phyloP scores from a whole-genome alignment of 92 coral and sea anemone species.

The Ricordea florida region DNA sequence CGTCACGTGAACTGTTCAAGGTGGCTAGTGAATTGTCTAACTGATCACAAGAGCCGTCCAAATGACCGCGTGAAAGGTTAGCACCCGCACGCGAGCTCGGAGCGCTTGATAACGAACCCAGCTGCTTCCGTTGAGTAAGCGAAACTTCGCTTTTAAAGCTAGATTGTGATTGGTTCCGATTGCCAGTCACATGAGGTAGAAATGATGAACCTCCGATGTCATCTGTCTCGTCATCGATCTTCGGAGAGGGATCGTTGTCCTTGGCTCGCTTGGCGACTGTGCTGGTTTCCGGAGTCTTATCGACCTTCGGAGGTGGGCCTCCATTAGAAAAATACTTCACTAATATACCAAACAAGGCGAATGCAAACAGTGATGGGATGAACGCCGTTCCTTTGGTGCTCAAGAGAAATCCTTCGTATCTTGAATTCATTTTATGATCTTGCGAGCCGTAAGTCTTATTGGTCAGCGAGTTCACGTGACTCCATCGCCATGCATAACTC shows the following conservation, averaged over 20 bases:
- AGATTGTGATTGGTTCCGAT: conserved; percentile 11
- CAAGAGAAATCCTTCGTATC: conserved; percentile 59
- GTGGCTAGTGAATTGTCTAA: conserved; percentile 2
- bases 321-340: conserved; percentile 75
- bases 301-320: conserved; percentile 21
- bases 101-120: background rate
- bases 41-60: background rate
- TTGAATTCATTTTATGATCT: conserved; percentile 81
- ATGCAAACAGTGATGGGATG: conserved; percentile 70
- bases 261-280: background rate
- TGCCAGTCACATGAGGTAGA: background rate
- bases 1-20: conserved; percentile 10
- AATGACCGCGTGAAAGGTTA: background rate
- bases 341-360: conserved; percentile 69
- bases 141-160: conserved; percentile 1
- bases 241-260: background rate
- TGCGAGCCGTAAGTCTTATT: conserved; percentile 63
- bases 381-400: conserved; percentile 83
- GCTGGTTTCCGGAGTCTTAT: background rate
- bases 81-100: background rate
- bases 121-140: background rate
- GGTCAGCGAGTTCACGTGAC: conserved; percentile 67
- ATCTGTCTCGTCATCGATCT: background rate
- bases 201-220: background rate
- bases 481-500: conserved; percentile 81